phyloP scores from a whole-genome alignment of 2,113 vertebrate species.

The Notiomystis cincta region DNA sequence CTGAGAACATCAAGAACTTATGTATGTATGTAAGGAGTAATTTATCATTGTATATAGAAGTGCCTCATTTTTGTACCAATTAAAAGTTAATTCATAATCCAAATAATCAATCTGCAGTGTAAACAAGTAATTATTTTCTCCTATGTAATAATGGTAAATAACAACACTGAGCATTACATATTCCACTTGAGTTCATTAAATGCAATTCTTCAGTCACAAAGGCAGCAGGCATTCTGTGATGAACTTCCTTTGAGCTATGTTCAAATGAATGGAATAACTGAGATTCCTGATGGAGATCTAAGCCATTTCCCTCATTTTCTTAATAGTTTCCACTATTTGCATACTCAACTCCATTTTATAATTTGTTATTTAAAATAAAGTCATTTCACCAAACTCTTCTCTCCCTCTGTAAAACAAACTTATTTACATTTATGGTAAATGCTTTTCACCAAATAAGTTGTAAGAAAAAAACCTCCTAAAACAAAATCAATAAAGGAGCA shows the following conservation, averaged over 20 bases:
- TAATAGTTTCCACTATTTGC: background rate
- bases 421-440: constrained; percentile 23
- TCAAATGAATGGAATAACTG: background rate
- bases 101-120: constrained; percentile 1
- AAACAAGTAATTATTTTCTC: constrained; percentile 45
- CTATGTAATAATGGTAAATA: background rate
- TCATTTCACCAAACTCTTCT: background rate
- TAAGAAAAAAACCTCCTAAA: background rate
- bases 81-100: constrained; percentile 53
- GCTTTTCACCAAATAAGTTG: constrained; percentile 9
- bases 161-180: background rate
- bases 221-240: constrained; percentile 37
- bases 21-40: constrained; percentile 9
- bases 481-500: background rate
- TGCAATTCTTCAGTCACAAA: constrained; percentile 47
- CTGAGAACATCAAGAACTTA: background rate
- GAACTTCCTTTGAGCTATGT: constrained; percentile 33
- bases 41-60: constrained; percentile 16
- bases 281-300: constrained; percentile 23
- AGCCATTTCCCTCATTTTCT: constrained; percentile 34
- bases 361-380: constrained; percentile 41
- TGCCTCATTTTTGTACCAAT: constrained; percentile 52
- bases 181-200: constrained; percentile 47
- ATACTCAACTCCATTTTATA: background rate
- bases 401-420: constrained; percentile 6